Base-by-base conservation (phyloP, 2,888 invertebrate genomes). In the Conus canariensis region DNA sequence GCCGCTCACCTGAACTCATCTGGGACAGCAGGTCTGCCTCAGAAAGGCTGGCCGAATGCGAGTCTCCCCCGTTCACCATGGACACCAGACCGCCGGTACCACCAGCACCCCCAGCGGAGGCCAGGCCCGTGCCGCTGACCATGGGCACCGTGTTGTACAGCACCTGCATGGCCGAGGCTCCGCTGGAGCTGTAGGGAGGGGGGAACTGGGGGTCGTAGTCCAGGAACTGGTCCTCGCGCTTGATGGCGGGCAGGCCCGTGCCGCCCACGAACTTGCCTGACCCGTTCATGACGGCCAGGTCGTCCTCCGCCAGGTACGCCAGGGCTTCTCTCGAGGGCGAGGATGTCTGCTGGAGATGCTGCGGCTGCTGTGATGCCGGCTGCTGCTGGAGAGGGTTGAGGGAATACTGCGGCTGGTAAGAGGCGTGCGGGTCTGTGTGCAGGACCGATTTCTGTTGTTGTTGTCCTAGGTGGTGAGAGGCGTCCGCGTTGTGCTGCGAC, bases 211-310 rank as follows among this genome's bases (percentile, higher is more conserved):
- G 64, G n/a, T 90, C 90, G 77, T 88, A 89, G 19, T 70, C 91
- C 95, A 90, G 89, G 90, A 90, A 92, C 58, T 80, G 58, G 14
- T 88, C 91, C 88, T 92, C 93, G 67, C 91, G 92, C 88, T 95
- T 91, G 80, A 92, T 90, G 67, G 83, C 70, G 82, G 91, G 88
- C 25, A 90, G 19, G 30, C 30, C 74, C 16, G 14, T 19, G 7
- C 74, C 85, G 64, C 12, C 64, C 12, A 64, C 64, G 64, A 64
- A 14, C 64, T 16, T 16, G 64, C 64, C 64, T 64, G 64, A 64
- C 3, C 64, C 85, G 70, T 70, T 89, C 89, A 89, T 89, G 70
- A n/a, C 59, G 58, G 85, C 67, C n/a, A 89, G 85, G 0, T 74
- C 74, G 25, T 89, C 89, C 12, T 89, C 89, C 5, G 64, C 60